Evolutionary conservation across 1,140 invertebrate genomes (phyloP), one percentile per base, ranked within the genome.

Genomic region (Lucilia sericata): DNA sequence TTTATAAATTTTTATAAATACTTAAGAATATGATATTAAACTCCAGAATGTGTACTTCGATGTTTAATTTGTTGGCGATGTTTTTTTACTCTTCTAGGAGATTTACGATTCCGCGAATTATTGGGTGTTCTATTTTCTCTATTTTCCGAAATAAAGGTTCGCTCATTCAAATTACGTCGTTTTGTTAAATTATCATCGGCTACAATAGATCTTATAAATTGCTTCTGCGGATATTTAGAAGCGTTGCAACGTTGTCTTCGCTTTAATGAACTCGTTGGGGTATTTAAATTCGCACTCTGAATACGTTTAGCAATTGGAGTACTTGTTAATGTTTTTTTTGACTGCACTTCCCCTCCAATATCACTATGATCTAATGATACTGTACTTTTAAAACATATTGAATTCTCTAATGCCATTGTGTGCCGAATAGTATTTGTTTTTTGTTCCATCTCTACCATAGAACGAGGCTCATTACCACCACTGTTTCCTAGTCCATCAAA

Each of bases 401-500:
- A 10, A 42, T 42, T 10, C 0, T 42, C 10, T 42, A 42, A 42
- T 42, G 42, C 42, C 42, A 8, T 42, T 10, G 42, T 10, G 42
- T 42, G 42, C 0, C 42, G 42, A 42, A 42, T 14, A 1, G 51
- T 12, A 55, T 42, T 42, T 7, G 5, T 8, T 42, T 42, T 42
- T 10, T 42, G 51, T 10, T 55, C 4, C 13, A 55, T 55, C 9
- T 55, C 5, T 17, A 4, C 12, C 12, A n/a, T 8, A 17, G 51
- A n/a, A 8, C 51, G 51, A 4, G 3, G 51, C 36, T 42, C 34
- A 42, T 42, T 5, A n/a, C 12, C 9, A 42, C 36, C 36, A n/a
- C 5, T 34, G 30, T 21, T 19, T 76, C 88, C 91, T 51, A 93
- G 89, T 10, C 92, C 92, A 86, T 94, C 93, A 86, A 95, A 95